Evolutionary conservation across 1,140 invertebrate species (phyloP), one percentile per base, ranked within the genome.

Genomic region (Schlechtendalia chinensis): DNA sequence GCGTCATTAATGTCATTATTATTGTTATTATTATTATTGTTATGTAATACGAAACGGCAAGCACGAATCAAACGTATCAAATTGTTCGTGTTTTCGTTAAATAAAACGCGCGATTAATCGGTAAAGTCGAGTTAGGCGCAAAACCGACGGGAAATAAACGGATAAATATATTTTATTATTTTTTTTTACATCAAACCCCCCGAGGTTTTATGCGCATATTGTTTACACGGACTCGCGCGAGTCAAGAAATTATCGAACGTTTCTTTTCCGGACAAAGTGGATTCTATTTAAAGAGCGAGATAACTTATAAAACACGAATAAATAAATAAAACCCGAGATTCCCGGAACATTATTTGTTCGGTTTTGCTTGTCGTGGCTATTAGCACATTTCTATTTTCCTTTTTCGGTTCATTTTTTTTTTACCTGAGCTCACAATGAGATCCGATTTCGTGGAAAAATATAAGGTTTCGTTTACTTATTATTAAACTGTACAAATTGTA

Each of bases 251-350:
- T 67, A 67, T 67, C 27, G 63, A 67, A 67, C 19, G 29, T 50
- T 50, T 14, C 63, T 45, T 67, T 67, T 67, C 19, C 19, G 17
- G n/a, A 39, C 29, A 12, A 39, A 45, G 17, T 32, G 27, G 8
- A 32, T 32, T 63, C 19, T 63, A 17, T 32, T 29, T 19, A 63
- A 61, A 61, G 29, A 11, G 27, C 27, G 27, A 8, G 29, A 29
- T 17, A 61, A 29, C 24, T 61, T 27, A 63, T 29, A 32, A 32
- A 63, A 39, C 8, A 4, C 32, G 32, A 39, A 63, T 63, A 63
- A 61, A 61, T 61, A 61, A 63, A 63, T 63, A 63, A 63, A 63
- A 17, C 17, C 16, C 61, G 27, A 63, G 17, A 63, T 63, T 19
- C 61, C 10, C 27, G 8, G 32, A 61, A 8, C 27, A 27, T 61